A percentile compares a stretch with the other conserved stretches of the same genome.
Evolutionary conservation across 2,113 vertebrate species (phyloP).

Genomic region (Zapornia atra): DNA sequence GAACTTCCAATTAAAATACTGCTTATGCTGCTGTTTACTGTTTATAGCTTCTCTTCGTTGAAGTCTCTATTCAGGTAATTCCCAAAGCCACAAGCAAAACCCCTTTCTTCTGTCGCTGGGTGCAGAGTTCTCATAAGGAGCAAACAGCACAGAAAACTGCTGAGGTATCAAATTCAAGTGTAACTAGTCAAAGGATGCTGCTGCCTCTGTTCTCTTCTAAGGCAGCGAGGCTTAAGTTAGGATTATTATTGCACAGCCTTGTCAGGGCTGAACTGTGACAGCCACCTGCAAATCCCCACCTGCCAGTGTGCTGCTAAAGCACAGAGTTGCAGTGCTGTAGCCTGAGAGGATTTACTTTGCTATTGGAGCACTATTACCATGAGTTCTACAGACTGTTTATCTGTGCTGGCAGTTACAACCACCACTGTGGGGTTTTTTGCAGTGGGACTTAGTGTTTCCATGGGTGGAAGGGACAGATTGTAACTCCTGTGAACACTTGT

Average conservation of each 20-base stretch:
- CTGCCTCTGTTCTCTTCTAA: neutral
- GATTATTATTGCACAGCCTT: neutral
- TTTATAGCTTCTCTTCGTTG: constrained; percentile 88
- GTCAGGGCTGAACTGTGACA: neutral
- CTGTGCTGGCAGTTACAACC: neutral
- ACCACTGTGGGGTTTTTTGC: neutral
- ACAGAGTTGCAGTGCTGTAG: neutral
- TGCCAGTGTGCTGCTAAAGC: neutral
- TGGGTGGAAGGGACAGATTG: neutral
- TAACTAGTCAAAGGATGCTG: neutral
- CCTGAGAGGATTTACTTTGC: neutral
- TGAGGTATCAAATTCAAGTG: neutral
- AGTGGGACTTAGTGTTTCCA: neutral
- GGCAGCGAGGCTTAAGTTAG: neutral
- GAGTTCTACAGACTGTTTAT: neutral
- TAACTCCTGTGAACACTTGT: neutral
- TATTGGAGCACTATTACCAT: neutral
- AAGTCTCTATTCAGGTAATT: constrained; percentile 87
- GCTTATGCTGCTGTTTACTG: constrained; percentile 90
- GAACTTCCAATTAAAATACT: constrained; percentile 91
- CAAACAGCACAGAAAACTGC: neutral
- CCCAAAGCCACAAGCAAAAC: neutral
- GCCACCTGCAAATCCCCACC: neutral
- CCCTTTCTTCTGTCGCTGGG: neutral
- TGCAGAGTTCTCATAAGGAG: neutral